Conservation (phyloP, 2,888 invertebrate species). For the Hemithea aestivaria region DNA sequence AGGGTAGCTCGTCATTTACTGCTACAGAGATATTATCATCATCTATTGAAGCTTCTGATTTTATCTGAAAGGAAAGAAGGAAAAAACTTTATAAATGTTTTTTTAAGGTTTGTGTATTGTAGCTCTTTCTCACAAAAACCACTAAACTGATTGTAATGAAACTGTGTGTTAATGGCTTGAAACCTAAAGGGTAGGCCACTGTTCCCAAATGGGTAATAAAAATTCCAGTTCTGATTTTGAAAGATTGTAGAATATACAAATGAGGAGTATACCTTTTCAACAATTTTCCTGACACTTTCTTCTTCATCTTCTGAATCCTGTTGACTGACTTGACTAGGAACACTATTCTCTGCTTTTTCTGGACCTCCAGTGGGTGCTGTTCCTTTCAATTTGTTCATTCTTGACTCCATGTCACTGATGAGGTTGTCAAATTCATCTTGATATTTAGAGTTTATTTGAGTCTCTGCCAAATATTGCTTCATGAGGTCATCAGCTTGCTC, state of each 20-base stretch:
- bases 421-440: slow-evolving; percentile 58
- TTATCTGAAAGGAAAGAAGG: slow-evolving; percentile 41
- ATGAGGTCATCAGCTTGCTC: slow-evolving; percentile 86
- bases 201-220: too few species aligned
- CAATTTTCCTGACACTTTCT: slow-evolving; percentile 49
- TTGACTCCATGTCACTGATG: slow-evolving; percentile 52
- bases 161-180: too few species aligned
- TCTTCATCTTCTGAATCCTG: slow-evolving; percentile 57
- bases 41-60: slow-evolving; percentile 50
- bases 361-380: slow-evolving; percentile 15
- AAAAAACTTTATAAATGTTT: too few species aligned
- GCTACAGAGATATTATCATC: slow-evolving; percentile 39
- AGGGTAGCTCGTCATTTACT: slow-evolving; percentile 82
- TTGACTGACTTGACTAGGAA: slow-evolving; percentile 14
- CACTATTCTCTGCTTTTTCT: slow-evolving; percentile 8
- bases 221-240: too few species aligned
- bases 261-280: slow-evolving; percentile 52
- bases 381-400: slow-evolving; percentile 54
- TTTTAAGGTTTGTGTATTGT: too few species aligned
- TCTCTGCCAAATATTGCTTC: slow-evolving; percentile 77
- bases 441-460: slow-evolving; percentile 65
- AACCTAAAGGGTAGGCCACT: too few species aligned
- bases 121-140: too few species aligned
- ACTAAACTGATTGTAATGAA: too few species aligned
- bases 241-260: neutral